Percentiles rank a stretch among this genome's conserved stretches.
These are phyloP conservation scores for Carassius auratus DNA, from an alignment of 2,113 vertebrate genomes.

Conservation along the genomic window DNA sequence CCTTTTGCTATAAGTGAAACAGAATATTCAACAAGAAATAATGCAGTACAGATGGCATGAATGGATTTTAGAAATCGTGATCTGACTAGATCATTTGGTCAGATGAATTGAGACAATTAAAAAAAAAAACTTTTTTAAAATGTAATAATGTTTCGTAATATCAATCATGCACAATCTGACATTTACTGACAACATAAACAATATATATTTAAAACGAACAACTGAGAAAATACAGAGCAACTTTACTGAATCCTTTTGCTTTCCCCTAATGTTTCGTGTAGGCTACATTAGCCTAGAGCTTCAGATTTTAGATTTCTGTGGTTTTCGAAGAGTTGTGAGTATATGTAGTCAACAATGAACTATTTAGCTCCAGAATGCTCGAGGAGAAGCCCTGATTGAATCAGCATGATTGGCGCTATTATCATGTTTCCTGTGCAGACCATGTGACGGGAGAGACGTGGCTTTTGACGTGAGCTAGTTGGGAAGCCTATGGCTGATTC, in stretches of 20 bases:
- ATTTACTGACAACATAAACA: background rate
- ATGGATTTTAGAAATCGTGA: background rate
- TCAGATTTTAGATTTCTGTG: conserved; percentile 10
- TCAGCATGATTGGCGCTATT: conserved; percentile 54
- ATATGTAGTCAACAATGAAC: conserved; percentile 36
- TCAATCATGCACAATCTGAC: background rate
- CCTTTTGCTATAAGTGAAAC: background rate
- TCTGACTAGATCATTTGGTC: background rate
- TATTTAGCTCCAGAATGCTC: conserved; percentile 35
- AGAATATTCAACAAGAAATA: background rate
- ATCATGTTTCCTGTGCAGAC: conserved; percentile 53
- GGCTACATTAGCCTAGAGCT: background rate
- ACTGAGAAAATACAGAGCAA: background rate
- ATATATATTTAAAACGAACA: background rate
- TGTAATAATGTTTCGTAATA: background rate
- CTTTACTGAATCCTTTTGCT: background rate
- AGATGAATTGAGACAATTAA: background rate
- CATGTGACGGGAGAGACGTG: conserved; percentile 42
- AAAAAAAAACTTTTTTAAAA: background rate
- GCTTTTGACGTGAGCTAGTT: conserved; percentile 43
- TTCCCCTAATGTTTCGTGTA: background rate
- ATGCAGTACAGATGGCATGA: background rate
- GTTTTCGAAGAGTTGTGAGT: conserved; percentile 20
- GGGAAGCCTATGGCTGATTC: conserved; percentile 27
- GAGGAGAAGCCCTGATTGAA: conserved; percentile 50